These are phyloP conservation scores for Aricia artaxerxes DNA, from an alignment of 2,888 invertebrate genomes.

Conservation along the genomic window DNA sequence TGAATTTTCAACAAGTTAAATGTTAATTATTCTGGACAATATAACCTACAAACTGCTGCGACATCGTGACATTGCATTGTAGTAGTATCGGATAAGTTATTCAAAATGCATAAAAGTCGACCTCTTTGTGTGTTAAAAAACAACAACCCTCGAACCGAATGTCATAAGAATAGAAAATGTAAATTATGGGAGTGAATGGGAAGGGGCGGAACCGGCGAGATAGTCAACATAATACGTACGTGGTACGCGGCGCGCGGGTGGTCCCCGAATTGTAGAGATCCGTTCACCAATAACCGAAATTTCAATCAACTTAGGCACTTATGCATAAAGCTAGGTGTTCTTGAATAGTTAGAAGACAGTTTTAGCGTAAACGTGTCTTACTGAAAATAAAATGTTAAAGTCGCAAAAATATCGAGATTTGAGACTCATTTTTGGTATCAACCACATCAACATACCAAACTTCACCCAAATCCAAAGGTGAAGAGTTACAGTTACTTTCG, in stretches of 20 bases:
- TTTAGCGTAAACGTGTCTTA: too few species aligned
- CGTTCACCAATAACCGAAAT: not conserved
- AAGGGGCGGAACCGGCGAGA: conserved; percentile 64
- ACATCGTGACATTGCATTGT: not conserved
- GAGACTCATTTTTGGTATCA: too few species aligned
- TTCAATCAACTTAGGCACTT: too few species aligned
- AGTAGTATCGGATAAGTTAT: not conserved
- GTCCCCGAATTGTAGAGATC: conserved; percentile 48
- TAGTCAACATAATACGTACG: conserved; percentile 69
- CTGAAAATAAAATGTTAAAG: too few species aligned
- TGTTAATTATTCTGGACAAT: too few species aligned
- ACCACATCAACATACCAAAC: too few species aligned
- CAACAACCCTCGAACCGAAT: conserved; percentile 41
- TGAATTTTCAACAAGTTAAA: too few species aligned
- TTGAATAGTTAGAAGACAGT: too few species aligned
- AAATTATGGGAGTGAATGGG: conserved; percentile 70
- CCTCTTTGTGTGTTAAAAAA: conserved; percentile 26
- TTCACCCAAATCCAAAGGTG: too few species aligned
- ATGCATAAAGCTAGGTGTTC: too few species aligned
- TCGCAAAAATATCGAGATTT: too few species aligned
- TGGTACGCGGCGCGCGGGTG: conserved; percentile 71
- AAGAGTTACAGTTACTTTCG: too few species aligned
- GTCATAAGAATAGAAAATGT: conserved; percentile 63
- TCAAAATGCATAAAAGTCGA: conserved; percentile 24
- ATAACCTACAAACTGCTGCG: not conserved